Conservation (phyloP, 2,113 vertebrate genomes). For the Amblyornis subalaris region DNA sequence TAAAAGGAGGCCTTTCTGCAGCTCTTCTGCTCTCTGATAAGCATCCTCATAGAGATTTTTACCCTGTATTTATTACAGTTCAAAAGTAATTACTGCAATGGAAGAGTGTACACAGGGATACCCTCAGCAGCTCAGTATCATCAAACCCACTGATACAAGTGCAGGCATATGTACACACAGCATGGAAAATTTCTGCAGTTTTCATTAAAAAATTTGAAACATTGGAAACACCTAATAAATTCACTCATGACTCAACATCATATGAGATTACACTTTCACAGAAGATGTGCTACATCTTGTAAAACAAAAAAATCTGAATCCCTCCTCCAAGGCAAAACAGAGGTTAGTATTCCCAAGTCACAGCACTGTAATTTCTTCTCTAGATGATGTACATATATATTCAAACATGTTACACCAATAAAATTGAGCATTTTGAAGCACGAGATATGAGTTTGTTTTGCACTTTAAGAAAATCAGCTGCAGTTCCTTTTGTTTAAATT, state of each 20-base stretch:
- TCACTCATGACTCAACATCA: background rate
- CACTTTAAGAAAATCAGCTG: background rate
- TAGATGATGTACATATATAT: background rate
- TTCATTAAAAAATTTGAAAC: background rate
- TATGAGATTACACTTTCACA: background rate
- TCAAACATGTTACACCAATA: background rate
- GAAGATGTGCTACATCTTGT: background rate
- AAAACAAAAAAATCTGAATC: background rate
- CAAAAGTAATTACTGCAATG: background rate
- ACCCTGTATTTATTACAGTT: background rate
- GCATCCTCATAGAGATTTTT: background rate
- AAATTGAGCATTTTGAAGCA: background rate
- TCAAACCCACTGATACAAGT: background rate
- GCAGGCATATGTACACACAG: background rate
- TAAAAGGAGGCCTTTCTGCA: background rate
- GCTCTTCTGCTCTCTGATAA: background rate
- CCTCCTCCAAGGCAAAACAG: background rate
- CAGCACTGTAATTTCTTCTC: background rate
- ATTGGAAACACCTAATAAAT: background rate
- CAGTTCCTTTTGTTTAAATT: background rate
- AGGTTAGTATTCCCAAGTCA: background rate
- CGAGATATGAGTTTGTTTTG: background rate
- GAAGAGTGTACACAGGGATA: background rate
- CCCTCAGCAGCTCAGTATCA: background rate
- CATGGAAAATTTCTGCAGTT: background rate